These are phyloP conservation scores for Popillia japonica DNA, from an alignment of 1,140 invertebrate genomes.

Conservation along the genomic window DNA sequence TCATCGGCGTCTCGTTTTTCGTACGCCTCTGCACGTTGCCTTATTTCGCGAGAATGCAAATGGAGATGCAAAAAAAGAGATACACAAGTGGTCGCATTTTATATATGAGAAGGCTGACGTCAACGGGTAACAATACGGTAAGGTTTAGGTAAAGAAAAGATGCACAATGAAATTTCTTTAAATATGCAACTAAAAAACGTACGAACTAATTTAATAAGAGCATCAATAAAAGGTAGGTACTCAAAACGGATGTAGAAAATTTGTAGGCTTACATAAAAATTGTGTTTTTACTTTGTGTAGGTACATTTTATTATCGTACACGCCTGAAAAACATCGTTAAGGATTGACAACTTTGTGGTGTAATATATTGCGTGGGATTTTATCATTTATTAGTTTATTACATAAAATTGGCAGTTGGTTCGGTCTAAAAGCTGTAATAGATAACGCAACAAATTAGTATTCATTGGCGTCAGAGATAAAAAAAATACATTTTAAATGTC, in stretches of 20 bases:
- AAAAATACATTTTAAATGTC: too few species aligned
- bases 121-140: background rate
- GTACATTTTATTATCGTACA: background rate
- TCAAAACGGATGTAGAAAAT: too few species aligned
- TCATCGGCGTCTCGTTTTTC: conserved; percentile 14
- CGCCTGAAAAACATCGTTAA: too few species aligned
- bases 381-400: too few species aligned
- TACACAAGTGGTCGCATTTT: background rate
- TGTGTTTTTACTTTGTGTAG: background rate
- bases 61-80: background rate
- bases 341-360: too few species aligned
- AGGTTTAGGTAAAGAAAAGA: background rate
- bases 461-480: too few species aligned
- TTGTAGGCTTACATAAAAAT: too few species aligned
- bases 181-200: background rate
- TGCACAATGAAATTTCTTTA: background rate
- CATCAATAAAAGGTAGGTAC: background rate
- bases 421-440: too few species aligned
- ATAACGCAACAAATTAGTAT: too few species aligned
- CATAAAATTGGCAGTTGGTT: too few species aligned
- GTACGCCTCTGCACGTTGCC: conserved; percentile 25
- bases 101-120: background rate
- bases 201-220: background rate
- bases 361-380: too few species aligned
- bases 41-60: conserved; percentile 28